These are phyloP conservation scores for Hemibagrus guttatus DNA, from an alignment of 2,797 vertebrate species.

Conservation along the genomic window DNA sequence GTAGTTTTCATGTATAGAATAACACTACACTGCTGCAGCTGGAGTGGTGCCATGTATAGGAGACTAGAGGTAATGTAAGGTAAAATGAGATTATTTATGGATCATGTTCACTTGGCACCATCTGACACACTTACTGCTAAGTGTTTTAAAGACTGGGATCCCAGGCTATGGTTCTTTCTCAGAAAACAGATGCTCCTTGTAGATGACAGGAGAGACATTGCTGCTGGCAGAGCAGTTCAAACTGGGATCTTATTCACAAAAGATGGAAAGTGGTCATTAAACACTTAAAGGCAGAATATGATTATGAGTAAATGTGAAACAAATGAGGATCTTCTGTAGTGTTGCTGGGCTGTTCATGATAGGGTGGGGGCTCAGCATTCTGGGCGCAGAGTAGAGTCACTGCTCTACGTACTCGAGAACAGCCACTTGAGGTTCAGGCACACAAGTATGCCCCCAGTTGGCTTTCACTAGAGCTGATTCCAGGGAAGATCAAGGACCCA, in stretches of 20 bases:
- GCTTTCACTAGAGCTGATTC: not conserved
- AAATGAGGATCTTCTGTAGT: not conserved
- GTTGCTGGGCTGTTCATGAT: not conserved
- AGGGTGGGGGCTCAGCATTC: not conserved
- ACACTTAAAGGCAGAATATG: not conserved
- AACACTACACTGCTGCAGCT: not conserved
- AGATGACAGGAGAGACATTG: not conserved
- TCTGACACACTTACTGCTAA: not conserved
- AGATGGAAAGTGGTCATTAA: not conserved
- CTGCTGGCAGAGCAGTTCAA: not conserved
- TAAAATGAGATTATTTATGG: not conserved
- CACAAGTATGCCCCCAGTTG: not conserved
- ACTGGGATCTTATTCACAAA: not conserved
- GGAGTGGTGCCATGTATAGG: not conserved
- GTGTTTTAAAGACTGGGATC: not conserved
- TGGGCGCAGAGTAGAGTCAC: not conserved
- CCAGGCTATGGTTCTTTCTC: not conserved
- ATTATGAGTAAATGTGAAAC: not conserved
- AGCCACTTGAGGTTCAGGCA: not conserved
- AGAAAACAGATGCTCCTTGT: conserved; percentile 1
- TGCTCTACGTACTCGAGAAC: not conserved
- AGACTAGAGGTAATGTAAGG: not conserved
- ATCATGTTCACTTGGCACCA: not conserved
- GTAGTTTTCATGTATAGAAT: not conserved
- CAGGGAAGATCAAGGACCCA: not conserved